A percentile compares a stretch with the other conserved stretches of the same genome.
phyloP scores from a whole-genome alignment of 2,888 invertebrate genomes.

The Ptycholaimellus sp. region DNA sequence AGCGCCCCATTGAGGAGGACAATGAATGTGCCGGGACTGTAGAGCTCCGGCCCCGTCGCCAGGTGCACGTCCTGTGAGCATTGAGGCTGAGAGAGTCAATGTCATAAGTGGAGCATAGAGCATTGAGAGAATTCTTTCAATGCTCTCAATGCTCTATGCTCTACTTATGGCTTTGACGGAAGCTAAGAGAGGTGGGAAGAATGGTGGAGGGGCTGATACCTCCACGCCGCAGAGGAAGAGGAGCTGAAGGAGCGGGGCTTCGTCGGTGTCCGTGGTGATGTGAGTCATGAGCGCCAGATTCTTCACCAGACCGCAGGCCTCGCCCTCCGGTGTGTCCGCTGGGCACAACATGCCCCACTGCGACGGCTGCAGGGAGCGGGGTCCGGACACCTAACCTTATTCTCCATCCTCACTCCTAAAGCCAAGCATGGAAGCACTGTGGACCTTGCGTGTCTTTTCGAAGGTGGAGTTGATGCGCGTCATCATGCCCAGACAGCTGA shows the following conservation, averaged over 20 bases:
- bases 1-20: constrained; percentile 71
- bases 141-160: too few relatives aligned
- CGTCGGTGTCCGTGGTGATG: constrained; percentile 80
- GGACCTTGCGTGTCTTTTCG: constrained; percentile 91
- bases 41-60: too few relatives aligned
- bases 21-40: too few relatives aligned
- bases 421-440: neutral
- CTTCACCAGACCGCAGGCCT: constrained; percentile 91
- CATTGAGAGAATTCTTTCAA: too few relatives aligned
- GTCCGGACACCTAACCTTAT: too few relatives aligned
- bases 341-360: constrained; percentile 99
- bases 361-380: constrained; percentile 63
- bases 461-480: constrained; percentile 94
- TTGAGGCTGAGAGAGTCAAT: too few relatives aligned
- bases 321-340: constrained; percentile 96
- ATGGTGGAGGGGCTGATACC: too few relatives aligned
- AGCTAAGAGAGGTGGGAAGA: too few relatives aligned
- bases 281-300: constrained; percentile 94
- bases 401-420: neutral
- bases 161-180: too few relatives aligned
- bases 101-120: too few relatives aligned
- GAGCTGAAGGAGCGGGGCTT: constrained; percentile 48
- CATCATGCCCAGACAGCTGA: constrained; percentile 97
- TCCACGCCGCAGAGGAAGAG: constrained; percentile 72
- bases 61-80: too few relatives aligned